A percentile compares a stretch with the other conserved stretches of the same genome.
These are phyloP conservation scores for Shinisaurus crocodilurus DNA, from an alignment of 2,113 vertebrate species.

Conservation along the genomic window DNA sequence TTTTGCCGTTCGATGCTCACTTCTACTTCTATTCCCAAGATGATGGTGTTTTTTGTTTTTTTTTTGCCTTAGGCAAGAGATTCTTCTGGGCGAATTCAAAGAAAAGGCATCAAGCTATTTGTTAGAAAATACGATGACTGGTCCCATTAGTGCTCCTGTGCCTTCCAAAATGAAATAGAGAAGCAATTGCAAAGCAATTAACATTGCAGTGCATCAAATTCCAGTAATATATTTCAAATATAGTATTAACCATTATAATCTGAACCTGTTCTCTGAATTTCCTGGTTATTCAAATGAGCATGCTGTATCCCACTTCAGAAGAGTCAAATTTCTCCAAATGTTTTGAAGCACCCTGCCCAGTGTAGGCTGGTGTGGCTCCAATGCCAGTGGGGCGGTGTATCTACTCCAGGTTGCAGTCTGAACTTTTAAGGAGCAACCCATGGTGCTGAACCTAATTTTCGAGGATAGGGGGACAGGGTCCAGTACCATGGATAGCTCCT, in stretches of 20 bases:
- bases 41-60: neutral
- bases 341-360: neutral
- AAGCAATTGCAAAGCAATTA: neutral
- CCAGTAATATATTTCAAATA: neutral
- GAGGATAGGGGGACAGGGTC: too few relatives aligned
- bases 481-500: too few relatives aligned
- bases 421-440: too few relatives aligned
- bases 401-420: too few relatives aligned
- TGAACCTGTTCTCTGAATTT: neutral
- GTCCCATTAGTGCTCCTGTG: neutral
- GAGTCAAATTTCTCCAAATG: neutral
- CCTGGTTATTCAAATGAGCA: neutral
- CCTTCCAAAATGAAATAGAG: constrained; percentile 10
- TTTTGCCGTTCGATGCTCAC: neutral
- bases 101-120: neutral
- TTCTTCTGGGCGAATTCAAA: neutral
- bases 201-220: neutral
- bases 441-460: too few relatives aligned
- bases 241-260: neutral
- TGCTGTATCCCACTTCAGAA: neutral
- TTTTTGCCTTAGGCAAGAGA: constrained; percentile 25
- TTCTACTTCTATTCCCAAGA: neutral
- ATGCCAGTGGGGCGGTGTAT: too few relatives aligned
- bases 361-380: too few relatives aligned
- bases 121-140: neutral